phyloP scores from a whole-genome alignment of 92 coral and sea anemone genomes.

The Montipora capitata region DNA sequence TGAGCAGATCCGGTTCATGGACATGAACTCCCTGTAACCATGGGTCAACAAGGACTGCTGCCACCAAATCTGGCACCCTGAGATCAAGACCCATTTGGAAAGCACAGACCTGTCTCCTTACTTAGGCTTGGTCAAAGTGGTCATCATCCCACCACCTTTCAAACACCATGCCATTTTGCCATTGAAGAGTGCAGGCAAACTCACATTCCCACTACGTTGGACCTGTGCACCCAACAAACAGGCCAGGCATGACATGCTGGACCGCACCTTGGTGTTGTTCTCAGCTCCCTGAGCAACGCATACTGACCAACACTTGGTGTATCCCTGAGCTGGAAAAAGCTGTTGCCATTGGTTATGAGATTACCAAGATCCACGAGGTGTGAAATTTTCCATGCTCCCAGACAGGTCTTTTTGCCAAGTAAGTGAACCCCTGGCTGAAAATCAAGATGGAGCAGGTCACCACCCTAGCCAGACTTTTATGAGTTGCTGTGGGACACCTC shows the following conservation, averaged over 20 bases:
- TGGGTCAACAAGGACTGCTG: not conserved
- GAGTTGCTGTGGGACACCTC: not conserved
- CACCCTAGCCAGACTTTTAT: not conserved
- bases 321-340: too few relatives aligned
- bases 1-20: constrained; percentile 43
- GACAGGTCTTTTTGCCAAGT: not conserved
- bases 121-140: constrained; percentile 40
- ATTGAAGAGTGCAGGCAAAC: not conserved
- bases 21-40: constrained; percentile 49
- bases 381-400: not conserved
- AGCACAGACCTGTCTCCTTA: not conserved
- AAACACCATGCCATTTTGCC: constrained; percentile 25
- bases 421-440: constrained; percentile 35
- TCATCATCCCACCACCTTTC: constrained; percentile 42
- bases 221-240: not conserved
- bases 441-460: not conserved
- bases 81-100: constrained; percentile 19
- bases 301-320: too few relatives aligned
- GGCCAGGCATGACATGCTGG: constrained; percentile 11
- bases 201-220: too few relatives aligned
- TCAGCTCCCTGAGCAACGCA: too few relatives aligned
- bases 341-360: too few relatives aligned
- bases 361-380: too few relatives aligned
- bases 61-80: constrained; percentile 32
- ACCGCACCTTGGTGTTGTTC: not conserved